These are phyloP conservation scores for Aplysia californica DNA, from an alignment of 1,140 invertebrate species.

Conservation along the genomic window DNA sequence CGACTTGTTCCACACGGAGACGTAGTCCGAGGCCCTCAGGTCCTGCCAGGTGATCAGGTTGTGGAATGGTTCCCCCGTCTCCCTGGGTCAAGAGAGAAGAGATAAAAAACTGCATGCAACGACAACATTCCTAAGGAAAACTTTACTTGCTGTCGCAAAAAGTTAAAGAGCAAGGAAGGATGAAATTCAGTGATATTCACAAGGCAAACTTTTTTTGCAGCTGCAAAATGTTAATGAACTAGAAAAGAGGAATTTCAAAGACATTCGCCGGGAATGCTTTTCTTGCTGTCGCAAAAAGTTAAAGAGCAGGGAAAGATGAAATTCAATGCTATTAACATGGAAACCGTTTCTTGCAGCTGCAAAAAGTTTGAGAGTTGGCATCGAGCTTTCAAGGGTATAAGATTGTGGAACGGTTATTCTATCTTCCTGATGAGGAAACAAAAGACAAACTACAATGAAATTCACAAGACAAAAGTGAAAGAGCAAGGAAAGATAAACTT, in stretches of 20 bases:
- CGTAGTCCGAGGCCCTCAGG: conserved; percentile 81
- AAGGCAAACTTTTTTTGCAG: not conserved
- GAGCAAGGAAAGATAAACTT: too few species aligned
- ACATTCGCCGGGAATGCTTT: too few species aligned
- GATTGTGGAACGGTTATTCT: too few species aligned
- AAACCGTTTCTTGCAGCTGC: not conserved
- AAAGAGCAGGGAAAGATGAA: too few species aligned
- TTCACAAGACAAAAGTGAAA: too few species aligned
- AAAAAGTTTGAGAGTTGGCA: not conserved
- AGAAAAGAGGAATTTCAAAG: not conserved
- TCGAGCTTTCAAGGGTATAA: too few species aligned
- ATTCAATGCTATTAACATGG: not conserved
- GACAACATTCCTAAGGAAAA: not conserved
- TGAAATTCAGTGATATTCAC: not conserved
- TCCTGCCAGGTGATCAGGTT: conserved; percentile 99
- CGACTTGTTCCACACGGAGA: conserved; percentile 88
- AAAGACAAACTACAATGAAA: not conserved
- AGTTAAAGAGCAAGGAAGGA: not conserved
- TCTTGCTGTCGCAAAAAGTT: too few species aligned
- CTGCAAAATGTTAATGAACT: not conserved
- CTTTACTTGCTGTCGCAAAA: not conserved
- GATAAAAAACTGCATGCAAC: not conserved
- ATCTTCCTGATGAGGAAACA: too few species aligned
- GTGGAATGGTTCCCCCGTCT: conserved; percentile 85
- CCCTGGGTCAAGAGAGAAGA: conserved; percentile 58